A percentile compares a stretch with the other conserved stretches of the same genome.
Conservation (phyloP, 2,797 vertebrate species). For the Enteromius fasciolatus region DNA sequence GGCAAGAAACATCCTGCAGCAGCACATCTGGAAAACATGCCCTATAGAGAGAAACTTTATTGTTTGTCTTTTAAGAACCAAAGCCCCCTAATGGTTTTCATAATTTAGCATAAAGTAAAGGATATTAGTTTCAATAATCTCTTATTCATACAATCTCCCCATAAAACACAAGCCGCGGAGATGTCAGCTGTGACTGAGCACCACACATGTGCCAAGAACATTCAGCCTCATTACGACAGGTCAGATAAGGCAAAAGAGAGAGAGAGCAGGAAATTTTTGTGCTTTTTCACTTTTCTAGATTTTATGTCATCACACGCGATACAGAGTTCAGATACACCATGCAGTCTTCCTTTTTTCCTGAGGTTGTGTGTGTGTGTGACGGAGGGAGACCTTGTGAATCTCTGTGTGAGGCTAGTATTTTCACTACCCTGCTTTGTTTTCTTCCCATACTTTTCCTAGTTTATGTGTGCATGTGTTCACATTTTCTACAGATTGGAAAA, state of each 20-base stretch:
- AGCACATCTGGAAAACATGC: slow-evolving; percentile 79
- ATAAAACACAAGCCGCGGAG: slow-evolving; percentile 52
- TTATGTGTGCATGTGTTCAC: not conserved
- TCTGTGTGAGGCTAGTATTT: slow-evolving; percentile 32
- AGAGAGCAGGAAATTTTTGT: slow-evolving; percentile 26
- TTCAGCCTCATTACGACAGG: slow-evolving; percentile 49
- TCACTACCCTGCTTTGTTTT: slow-evolving; percentile 30
- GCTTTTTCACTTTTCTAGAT: slow-evolving; percentile 48
- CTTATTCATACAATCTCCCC: slow-evolving; percentile 61
- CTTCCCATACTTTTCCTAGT: not conserved
- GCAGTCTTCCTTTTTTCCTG: not conserved
- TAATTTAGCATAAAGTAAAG: slow-evolving; percentile 63
- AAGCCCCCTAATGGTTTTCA: slow-evolving; percentile 62
- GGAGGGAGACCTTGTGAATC: not conserved
- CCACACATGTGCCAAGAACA: slow-evolving; percentile 44
- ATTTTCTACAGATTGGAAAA: not conserved
- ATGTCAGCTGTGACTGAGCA: slow-evolving; percentile 58
- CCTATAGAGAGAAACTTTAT: slow-evolving; percentile 58
- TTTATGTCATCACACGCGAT: slow-evolving; percentile 46
- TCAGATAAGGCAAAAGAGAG: slow-evolving; percentile 55
- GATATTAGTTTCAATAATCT: slow-evolving; percentile 64
- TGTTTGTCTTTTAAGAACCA: slow-evolving; percentile 59
- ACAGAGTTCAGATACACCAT: not conserved
- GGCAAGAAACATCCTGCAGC: slow-evolving; percentile 61
- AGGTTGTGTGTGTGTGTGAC: slow-evolving; percentile 23